Evolutionary conservation across 2,113 vertebrate species (phyloP), one percentile per base, ranked within the genome.

Genomic region (Corvus moneduloides): DNA sequence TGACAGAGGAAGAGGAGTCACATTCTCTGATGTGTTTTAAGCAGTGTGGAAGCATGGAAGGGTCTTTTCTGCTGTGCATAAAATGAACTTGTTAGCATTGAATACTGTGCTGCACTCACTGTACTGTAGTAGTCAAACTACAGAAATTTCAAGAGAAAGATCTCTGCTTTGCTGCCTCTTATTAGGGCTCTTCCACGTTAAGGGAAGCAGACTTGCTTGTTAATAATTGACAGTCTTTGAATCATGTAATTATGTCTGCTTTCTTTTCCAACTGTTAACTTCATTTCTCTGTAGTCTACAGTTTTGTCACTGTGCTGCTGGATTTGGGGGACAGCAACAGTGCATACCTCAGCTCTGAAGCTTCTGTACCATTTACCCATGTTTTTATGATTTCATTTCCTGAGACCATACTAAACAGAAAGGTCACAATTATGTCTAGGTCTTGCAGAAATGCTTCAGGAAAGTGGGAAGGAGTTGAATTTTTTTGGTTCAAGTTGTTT

Each of bases 1-100:
- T 88, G 92, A 69, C 64, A 84, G 72, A 93, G 37, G 80, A 80
- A 84, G 72, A 93, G 37, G 80, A 80, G 86, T 96, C 83, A 88
- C 23, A 12, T 92, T 86, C 59, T 94, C 37, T 90, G 67, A 46
- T 73, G 46, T 75, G 55, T 90, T 95, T 46, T 69, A 54, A 93
- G 72, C 67, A 33, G 68, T 71, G 46, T 51, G 51, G 76, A 66
- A 39, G 23, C 85, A 51, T 46, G 23, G 41, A 54, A 83, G 37
- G 23, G 37, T 91, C 27, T 94, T 88, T 93, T 58, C 59, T 93
- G 68, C 79, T 67, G 88, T 67, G 88, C 43, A 33, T 46, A 8
- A 74, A 94, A 79, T 79, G 83, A 83, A 94, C 43, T 90, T 55
- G 79, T 94, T 93, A 94, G 67, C 16, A 28, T 88, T 1, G 7